Evolutionary conservation across 1,140 invertebrate species (phyloP), one percentile per base, ranked within the genome.

Genomic region (Hyles vespertilio): DNA sequence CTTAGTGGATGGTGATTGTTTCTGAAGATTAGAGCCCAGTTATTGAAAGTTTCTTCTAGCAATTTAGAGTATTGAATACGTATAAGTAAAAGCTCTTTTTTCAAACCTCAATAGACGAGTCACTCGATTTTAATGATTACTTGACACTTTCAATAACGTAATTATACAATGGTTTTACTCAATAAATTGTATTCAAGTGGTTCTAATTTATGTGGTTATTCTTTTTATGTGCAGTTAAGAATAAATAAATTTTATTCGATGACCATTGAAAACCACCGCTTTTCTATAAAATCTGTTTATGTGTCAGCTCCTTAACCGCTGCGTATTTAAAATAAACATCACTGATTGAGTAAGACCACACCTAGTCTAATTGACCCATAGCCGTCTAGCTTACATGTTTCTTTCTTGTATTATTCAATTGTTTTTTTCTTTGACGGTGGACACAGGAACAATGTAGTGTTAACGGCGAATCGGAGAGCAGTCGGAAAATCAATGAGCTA

Each of bases 401-500:
- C 7, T 54, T 54, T 43, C 43, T 54, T 34, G n/a, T 32, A 9
- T 54, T 22, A 43, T 44, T 45, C 12, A 10, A 44, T 54, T 44
- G 36, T 54, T 54, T 53, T 22, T 40, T 34, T 32, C n/a, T 84
- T 82, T 77, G 68, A 69, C 77, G 75, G 76, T 72, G 63, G 79
- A 64, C 74, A 61, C 81, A 85, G 82, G 81, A 88, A 71, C 81
- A 72, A 77, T 81, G 69, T 87, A 85, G 70, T 79, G 76, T 85
- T 67, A 85, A 87, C 81, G 82, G 82, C 65, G 85, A 87, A 68
- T 70, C 76, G 67, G 84, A 83, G 63, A 69, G 63, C 61, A 72
- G 70, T 72, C 80, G 78, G 83, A 87, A 85, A 81, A 63, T 89
- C 67, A 81, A 72, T 75, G 96, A 98, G 86, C 92, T 97, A 67